Percentiles rank a stretch among this genome's conserved stretches.
Evolutionary conservation across 1,140 invertebrate species (phyloP).

Genomic region (Copidosoma floridanum): DNA sequence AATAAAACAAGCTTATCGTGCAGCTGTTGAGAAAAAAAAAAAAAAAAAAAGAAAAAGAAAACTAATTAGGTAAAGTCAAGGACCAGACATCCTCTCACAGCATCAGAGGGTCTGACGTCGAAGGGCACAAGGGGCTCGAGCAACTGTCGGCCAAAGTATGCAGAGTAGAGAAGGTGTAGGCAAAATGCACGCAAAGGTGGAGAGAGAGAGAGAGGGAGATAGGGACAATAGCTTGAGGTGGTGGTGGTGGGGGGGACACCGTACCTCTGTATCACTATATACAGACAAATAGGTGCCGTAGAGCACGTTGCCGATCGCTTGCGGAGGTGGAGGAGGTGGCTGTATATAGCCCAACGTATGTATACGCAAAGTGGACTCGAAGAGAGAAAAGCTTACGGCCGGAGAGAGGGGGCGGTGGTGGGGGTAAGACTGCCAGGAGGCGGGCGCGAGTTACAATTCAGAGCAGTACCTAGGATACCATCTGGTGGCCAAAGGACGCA

Average conservation of each 20-base stretch:
- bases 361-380: no score
- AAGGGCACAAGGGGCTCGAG: not conserved
- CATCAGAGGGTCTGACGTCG: no score
- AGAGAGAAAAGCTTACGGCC: not conserved
- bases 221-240: not conserved
- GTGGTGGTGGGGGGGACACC: conserved; percentile 28
- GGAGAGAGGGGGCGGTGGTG: conserved; percentile 39
- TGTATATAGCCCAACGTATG: no score
- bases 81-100: no score
- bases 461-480: conserved; percentile 46
- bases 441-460: conserved; percentile 54
- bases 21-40: no score
- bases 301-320: no score
- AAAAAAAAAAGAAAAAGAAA: no score
- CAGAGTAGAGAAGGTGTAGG: conserved; percentile 3
- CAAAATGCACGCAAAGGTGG: not conserved
- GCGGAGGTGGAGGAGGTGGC: no score
- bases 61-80: no score
- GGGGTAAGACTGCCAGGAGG: conserved; percentile 39
- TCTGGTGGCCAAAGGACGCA: conserved; percentile 48
- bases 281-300: no score
- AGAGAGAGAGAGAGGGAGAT: not conserved
- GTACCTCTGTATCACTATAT: no score
- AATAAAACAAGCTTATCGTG: no score
- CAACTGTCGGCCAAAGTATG: conserved; percentile 13